Conservation (phyloP, 1,140 invertebrate species). For the Drosophila lini region DNA sequence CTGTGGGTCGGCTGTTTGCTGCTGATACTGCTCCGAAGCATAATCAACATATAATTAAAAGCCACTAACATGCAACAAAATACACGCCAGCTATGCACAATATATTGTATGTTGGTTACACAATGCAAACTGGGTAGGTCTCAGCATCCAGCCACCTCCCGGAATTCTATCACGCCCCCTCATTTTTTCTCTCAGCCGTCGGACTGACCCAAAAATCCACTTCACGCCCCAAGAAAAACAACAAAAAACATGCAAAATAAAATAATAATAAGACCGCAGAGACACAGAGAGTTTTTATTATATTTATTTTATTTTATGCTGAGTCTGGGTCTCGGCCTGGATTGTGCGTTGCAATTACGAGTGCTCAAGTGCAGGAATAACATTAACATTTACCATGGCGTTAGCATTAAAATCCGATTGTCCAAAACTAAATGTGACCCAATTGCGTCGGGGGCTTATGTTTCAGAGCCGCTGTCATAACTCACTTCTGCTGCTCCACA, state of each 20-base stretch:
- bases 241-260: conserved; percentile 13
- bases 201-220: conserved; percentile 72
- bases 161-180: conserved; percentile 12
- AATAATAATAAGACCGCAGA: conserved; percentile 15
- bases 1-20: conserved; percentile 32
- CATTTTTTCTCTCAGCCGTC: conserved; percentile 13
- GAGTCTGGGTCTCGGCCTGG: conserved; percentile 58
- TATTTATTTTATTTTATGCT: conserved; percentile 66
- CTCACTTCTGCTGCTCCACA: conserved; percentile 27
- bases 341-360: conserved; percentile 71
- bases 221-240: conserved; percentile 48
- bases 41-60: conserved; percentile 83
- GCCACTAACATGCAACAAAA: conserved; percentile 81
- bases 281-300: conserved; percentile 36
- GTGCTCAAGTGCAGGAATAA: conserved; percentile 29
- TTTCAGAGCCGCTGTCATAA: conserved; percentile 37
- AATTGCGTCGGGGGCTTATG: conserved; percentile 32
- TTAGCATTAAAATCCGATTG: conserved; percentile 43
- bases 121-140: conserved; percentile 35
- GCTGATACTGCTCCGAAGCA: conserved; percentile 67
- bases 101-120: conserved; percentile 55
- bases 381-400: conserved; percentile 17
- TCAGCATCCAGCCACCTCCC: conserved; percentile 19
- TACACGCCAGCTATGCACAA: conserved; percentile 68
- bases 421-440: conserved; percentile 50